phyloP scores from a whole-genome alignment of 2,888 invertebrate genomes.

The Germaria angustata region DNA sequence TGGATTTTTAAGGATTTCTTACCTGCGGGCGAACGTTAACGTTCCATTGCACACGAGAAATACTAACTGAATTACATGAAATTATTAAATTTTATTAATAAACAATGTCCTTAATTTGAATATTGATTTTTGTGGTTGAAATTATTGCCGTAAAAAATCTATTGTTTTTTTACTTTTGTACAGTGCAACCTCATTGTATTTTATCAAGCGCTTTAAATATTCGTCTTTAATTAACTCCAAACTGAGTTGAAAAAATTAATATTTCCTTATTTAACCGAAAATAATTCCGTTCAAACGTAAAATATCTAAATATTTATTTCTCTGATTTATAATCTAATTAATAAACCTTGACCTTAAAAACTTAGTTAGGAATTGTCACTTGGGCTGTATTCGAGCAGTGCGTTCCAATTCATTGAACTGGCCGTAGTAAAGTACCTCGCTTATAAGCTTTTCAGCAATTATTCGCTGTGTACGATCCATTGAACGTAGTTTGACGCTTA shows the following conservation, averaged over 20 bases:
- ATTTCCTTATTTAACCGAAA: neutral
- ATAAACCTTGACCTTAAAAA: conserved; percentile 58
- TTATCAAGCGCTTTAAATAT: too few relatives aligned
- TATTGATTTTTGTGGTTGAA: too few relatives aligned
- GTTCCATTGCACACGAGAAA: too few relatives aligned
- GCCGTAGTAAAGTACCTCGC: conserved; percentile 78
- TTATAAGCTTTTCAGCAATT: conserved; percentile 78
- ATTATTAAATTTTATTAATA: too few relatives aligned
- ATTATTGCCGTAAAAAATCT: too few relatives aligned
- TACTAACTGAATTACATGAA: too few relatives aligned
- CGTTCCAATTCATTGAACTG: conserved; percentile 79
- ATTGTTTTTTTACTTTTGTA: neutral
- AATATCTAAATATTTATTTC: neutral
- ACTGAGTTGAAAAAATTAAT: too few relatives aligned
- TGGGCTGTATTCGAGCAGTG: conserved; percentile 77
- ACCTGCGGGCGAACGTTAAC: too few relatives aligned
- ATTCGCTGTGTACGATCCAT: conserved; percentile 79
- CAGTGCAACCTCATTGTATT: neutral
- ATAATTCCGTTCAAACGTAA: neutral
- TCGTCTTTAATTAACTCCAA: neutral
- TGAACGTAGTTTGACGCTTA: conserved; percentile 76
- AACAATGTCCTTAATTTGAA: too few relatives aligned
- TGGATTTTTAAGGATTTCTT: too few relatives aligned
- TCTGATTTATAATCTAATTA: conserved; percentile 27
- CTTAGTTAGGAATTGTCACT: conserved; percentile 73